phyloP scores from a whole-genome alignment of 2,888 invertebrate genomes.

The Rhynchonema sp. region DNA sequence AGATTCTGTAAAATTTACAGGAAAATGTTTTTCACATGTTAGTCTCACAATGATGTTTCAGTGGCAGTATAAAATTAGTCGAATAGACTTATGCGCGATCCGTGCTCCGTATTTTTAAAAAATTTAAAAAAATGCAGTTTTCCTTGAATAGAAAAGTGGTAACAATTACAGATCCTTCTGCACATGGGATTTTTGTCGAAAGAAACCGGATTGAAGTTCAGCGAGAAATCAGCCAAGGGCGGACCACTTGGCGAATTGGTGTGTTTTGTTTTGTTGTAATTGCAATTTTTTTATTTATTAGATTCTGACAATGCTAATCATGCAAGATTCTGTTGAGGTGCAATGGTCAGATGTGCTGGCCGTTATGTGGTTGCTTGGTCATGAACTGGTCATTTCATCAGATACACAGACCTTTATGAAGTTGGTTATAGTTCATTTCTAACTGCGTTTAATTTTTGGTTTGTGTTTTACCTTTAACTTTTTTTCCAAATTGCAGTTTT shows the following conservation, averaged over 20 bases:
- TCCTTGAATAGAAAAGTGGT: too few relatives aligned
- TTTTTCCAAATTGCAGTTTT: not conserved
- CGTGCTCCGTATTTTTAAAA: too few relatives aligned
- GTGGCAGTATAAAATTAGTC: too few relatives aligned
- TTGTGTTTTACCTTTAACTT: not conserved
- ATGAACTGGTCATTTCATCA: conserved; percentile 31
- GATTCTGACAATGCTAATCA: too few relatives aligned
- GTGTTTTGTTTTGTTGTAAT: too few relatives aligned
- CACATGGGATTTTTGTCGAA: conserved; percentile 32
- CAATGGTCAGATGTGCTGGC: conserved; percentile 36
- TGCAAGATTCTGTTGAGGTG: too few relatives aligned
- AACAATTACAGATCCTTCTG: conserved; percentile 29
- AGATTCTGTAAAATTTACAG: too few relatives aligned
- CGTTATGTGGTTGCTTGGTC: conserved; percentile 31
- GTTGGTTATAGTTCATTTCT: conserved; percentile 3
- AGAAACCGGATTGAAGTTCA: conserved; percentile 31
- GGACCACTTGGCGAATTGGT: conserved; percentile 35
- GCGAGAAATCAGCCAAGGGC: conserved; percentile 31
- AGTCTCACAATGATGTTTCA: too few relatives aligned
- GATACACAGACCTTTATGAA: conserved; percentile 19
- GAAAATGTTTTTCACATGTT: too few relatives aligned
- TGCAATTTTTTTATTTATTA: too few relatives aligned
- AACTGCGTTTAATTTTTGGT: not conserved
- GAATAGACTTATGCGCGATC: too few relatives aligned
- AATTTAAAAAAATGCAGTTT: too few relatives aligned